Conservation (phyloP, 2,888 invertebrate genomes). For the Spisula solida region DNA sequence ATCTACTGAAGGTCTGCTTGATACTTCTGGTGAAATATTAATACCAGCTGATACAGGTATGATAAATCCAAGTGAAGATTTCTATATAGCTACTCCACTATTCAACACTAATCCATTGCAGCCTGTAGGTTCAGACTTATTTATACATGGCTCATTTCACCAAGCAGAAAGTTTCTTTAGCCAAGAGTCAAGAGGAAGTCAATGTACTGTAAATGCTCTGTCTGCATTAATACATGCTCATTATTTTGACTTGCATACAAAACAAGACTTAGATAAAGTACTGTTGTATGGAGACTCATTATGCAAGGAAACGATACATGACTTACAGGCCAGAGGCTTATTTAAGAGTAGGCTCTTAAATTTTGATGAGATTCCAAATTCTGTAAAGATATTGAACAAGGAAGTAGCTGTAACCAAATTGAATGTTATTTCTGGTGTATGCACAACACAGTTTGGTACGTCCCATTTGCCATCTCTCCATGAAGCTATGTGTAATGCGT, state of each 20-base stretch:
- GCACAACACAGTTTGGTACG: not conserved
- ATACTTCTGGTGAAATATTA: no score
- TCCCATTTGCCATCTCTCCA: slow-evolving; percentile 41
- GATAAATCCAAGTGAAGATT: no score
- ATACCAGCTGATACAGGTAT: no score
- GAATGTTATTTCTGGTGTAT: slow-evolving; percentile 34
- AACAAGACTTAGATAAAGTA: slow-evolving; percentile 27
- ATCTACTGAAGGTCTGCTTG: no score
- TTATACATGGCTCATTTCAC: slow-evolving; percentile 40
- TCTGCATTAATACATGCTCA: slow-evolving; percentile 42
- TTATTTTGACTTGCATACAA: not conserved
- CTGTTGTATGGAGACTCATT: slow-evolving; percentile 35
- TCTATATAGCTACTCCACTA: no score
- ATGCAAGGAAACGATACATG: slow-evolving; percentile 25
- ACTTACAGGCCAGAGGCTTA: slow-evolving; percentile 11
- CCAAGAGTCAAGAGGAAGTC: slow-evolving; percentile 50
- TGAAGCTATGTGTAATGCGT: slow-evolving; percentile 29
- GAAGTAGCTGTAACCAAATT: slow-evolving; percentile 25
- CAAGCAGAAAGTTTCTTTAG: slow-evolving; percentile 49
- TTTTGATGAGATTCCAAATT: slow-evolving; percentile 53
- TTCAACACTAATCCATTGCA: no score
- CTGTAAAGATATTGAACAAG: not conserved
- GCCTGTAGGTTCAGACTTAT: no score
- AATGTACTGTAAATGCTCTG: slow-evolving; percentile 49
- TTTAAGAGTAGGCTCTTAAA: slow-evolving; percentile 11